Base-by-base conservation (phyloP, 2,888 invertebrate species). In the Stegophylla sp. region DNA sequence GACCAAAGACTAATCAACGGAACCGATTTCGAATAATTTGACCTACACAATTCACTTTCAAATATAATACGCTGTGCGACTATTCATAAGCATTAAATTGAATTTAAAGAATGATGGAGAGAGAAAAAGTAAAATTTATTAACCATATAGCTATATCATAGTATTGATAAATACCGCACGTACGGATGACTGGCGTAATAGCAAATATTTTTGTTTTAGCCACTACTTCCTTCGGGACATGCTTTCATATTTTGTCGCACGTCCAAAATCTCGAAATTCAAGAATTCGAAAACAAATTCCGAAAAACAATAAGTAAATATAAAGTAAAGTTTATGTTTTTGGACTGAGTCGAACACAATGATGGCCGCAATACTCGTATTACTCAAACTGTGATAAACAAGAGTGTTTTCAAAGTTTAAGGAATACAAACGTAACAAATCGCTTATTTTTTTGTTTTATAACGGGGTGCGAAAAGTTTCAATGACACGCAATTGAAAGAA, bases 11-110 rank as follows among this genome's bases (percentile, higher is more conserved):
- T 66, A 76, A 76, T 76, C 75, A 76, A 76, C 41, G 75, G 77
- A 77, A 77, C 77, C 56, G 77, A 77, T 77, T 77, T 77, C 77
- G 56, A 77, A 77, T 77, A 56, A 77, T 77, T 77, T 77, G 67
- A 77, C 77, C 77, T 77, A 77, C 77, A 59, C 77, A 67, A 77
- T 77, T 77, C 77, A 67, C 77, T 77, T 77, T 77, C 77, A 67
- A 67, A 77, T 77, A 74, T 77, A 74, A 51, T 69, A 53, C 56
- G 74, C 23, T 20, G 51, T 43, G 41, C 26, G 64, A 43, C 64
- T 64, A 73, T 63, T 75, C 75, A 64, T 51, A 26, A 3, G n/a
- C 53, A n/a, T 41, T 61, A 63, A 74, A 51, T 75, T 53, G 51
- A 51, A 48, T 53, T 74, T 74, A 34, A 34, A 34, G 34, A 34